These are phyloP conservation scores for Drosophila longiperda DNA, from an alignment of 2,888 invertebrate species.

Conservation along the genomic window DNA sequence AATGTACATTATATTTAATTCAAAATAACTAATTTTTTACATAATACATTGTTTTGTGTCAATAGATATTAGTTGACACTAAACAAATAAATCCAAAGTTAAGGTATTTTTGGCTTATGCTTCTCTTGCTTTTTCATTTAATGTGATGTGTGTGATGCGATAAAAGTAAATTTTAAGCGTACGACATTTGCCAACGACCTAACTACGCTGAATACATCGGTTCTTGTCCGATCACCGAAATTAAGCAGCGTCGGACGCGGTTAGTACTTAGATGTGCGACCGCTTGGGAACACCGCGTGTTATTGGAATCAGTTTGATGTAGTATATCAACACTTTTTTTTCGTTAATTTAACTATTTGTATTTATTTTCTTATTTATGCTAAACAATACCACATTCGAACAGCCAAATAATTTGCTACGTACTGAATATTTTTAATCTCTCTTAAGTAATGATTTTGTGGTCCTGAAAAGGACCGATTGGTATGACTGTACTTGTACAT, in stretches of 20 bases:
- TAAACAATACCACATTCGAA: too few relatives aligned
- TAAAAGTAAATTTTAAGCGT: background rate
- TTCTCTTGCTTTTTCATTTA: background rate
- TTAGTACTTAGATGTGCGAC: background rate
- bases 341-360: background rate
- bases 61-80: background rate
- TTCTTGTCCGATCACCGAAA: background rate
- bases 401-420: background rate
- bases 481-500: background rate
- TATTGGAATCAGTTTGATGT: background rate
- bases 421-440: background rate
- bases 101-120: background rate
- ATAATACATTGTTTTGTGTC: background rate
- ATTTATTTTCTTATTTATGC: background rate
- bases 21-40: background rate
- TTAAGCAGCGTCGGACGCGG: background rate
- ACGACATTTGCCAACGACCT: too few relatives aligned
- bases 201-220: background rate
- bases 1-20: background rate
- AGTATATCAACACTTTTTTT: background rate
- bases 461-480: conserved; percentile 2
- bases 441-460: background rate
- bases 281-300: background rate
- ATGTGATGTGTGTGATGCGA: background rate
- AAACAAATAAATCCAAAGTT: background rate